These are phyloP conservation scores for Carassius gibelio DNA, from an alignment of 2,113 vertebrate genomes.

Conservation along the genomic window DNA sequence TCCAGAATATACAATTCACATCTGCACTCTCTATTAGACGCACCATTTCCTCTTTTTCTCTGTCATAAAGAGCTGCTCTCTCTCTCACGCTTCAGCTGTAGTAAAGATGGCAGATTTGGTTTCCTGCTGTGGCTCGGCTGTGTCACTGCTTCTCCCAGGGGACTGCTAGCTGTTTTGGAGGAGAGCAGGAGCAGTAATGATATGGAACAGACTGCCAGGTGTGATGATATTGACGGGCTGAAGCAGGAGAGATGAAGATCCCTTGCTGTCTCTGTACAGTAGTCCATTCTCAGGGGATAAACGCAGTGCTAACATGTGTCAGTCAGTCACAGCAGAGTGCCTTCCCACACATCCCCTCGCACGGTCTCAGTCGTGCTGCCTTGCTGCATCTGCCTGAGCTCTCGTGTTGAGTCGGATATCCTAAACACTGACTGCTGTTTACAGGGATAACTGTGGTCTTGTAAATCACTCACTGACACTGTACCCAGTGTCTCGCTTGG, in stretches of 20 bases:
- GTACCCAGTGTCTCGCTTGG: constrained; percentile 1
- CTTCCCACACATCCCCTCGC: constrained; percentile 11
- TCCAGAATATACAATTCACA: not conserved
- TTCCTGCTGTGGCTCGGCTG: constrained; percentile 13
- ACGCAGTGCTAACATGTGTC: constrained; percentile 30
- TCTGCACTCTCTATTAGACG: not conserved
- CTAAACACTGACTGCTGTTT: constrained; percentile 30
- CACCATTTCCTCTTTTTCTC: constrained; percentile 64
- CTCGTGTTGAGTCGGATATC: constrained; percentile 18
- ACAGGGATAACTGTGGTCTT: constrained; percentile 14
- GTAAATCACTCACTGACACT: constrained; percentile 34
- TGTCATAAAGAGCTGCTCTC: constrained; percentile 63
- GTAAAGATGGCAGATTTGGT: constrained; percentile 32
- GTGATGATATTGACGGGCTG: constrained; percentile 69
- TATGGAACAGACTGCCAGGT: constrained; percentile 70
- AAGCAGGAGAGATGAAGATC: constrained; percentile 66
- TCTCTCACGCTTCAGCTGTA: constrained; percentile 4
- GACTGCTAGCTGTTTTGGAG: constrained; percentile 39
- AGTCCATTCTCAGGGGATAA: constrained; percentile 31
- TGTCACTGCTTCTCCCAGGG: constrained; percentile 79
- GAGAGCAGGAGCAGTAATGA: constrained; percentile 65
- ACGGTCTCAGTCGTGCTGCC: not conserved
- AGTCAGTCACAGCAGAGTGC: constrained; percentile 31
- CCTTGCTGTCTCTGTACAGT: constrained; percentile 60
- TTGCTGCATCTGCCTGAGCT: constrained; percentile 23